These are phyloP conservation scores for Xyrichtys novacula DNA, from an alignment of 2,797 vertebrate genomes.

Conservation along the genomic window DNA sequence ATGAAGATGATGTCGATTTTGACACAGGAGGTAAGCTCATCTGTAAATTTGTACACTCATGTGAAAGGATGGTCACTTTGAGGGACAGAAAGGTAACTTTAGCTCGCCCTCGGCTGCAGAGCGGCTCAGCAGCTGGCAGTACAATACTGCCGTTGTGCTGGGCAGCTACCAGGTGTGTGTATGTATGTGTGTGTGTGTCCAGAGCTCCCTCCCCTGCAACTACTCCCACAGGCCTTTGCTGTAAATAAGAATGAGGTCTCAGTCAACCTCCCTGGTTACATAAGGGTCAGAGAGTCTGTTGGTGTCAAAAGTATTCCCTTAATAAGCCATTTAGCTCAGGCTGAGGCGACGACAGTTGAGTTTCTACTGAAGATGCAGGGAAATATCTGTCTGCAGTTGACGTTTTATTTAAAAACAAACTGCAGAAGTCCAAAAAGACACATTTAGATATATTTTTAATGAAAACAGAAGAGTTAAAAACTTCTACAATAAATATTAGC, in stretches of 20 bases:
- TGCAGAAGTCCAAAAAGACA: too few relatives aligned
- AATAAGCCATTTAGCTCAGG: slow-evolving; percentile 13
- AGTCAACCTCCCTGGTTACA: slow-evolving; percentile 47
- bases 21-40: slow-evolving; percentile 89
- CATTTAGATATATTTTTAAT: too few relatives aligned
- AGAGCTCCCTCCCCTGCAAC: slow-evolving; percentile 38
- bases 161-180: slow-evolving; percentile 70
- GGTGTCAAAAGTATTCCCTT: background rate
- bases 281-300: slow-evolving; percentile 40
- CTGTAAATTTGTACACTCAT: background rate
- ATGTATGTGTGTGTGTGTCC: slow-evolving; percentile 44
- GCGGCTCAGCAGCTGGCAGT: slow-evolving; percentile 59
- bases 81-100: slow-evolving; percentile 39
- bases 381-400: too few relatives aligned
- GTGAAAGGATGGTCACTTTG: slow-evolving; percentile 20
- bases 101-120: slow-evolving; percentile 29
- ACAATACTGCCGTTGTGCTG: slow-evolving; percentile 76
- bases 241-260: slow-evolving; percentile 68
- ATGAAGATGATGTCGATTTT: slow-evolving; percentile 84
- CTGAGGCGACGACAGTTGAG: background rate
- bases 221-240: slow-evolving; percentile 50
- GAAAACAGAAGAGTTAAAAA: too few relatives aligned
- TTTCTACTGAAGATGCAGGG: background rate
- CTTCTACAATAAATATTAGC: too few relatives aligned
- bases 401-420: too few relatives aligned